phyloP scores from a whole-genome alignment of 2,888 invertebrate species.

The Rhamnusium bicolor region DNA sequence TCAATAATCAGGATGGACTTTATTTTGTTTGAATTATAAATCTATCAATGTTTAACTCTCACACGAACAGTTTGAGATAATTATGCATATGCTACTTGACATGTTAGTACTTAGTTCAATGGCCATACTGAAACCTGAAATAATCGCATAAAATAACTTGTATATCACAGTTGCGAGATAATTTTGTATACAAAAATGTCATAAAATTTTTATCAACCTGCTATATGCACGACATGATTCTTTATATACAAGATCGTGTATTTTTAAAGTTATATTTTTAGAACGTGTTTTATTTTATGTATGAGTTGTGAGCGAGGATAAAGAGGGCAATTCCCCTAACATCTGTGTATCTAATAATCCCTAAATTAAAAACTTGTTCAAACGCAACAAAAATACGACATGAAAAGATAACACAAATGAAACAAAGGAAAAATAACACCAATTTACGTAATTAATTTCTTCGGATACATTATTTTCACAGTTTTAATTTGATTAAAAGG shows the following conservation, averaged over 20 bases:
- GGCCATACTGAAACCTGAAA: background rate
- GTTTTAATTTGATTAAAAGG: slow-evolving; percentile 6
- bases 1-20: background rate
- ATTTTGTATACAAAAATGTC: background rate
- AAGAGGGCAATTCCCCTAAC: background rate
- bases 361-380: background rate
- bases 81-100: background rate
- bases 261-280: background rate
- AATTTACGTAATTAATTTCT: slow-evolving; percentile 8
- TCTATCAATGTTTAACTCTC: background rate
- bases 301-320: background rate
- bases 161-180: background rate
- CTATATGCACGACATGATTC: background rate
- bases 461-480: slow-evolving; percentile 1
- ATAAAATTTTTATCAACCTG: background rate
- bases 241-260: background rate
- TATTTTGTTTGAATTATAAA: background rate
- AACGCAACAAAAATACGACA: background rate
- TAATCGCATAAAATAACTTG: background rate
- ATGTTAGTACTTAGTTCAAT: background rate
- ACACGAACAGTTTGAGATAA: background rate
- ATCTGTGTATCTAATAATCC: background rate
- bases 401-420: background rate
- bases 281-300: background rate
- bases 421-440: background rate